A percentile compares a stretch with the other conserved stretches of the same genome.
Evolutionary conservation across 2,113 vertebrate genomes (phyloP).

Genomic region (Strigops habroptila): DNA sequence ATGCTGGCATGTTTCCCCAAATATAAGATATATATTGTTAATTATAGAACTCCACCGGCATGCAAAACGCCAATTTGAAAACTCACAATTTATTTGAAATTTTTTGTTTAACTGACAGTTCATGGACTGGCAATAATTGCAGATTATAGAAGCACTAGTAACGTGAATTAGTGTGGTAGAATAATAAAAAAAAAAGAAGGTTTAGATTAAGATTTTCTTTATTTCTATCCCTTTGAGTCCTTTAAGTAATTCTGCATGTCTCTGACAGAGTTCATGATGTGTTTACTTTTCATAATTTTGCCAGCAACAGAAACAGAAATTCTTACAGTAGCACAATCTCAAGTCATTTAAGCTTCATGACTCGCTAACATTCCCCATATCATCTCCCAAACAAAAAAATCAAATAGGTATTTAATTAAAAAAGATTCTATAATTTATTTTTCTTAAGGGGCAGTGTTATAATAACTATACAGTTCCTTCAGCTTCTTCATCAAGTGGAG

Average conservation of each 20-base stretch:
- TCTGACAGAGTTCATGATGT: background rate
- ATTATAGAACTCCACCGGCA: background rate
- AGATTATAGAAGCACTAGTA: background rate
- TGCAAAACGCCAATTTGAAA: background rate
- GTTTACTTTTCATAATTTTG: slow-evolving; percentile 2
- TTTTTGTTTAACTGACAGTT: background rate
- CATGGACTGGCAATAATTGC: background rate
- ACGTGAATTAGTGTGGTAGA: background rate
- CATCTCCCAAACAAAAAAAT: background rate
- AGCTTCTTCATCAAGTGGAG: background rate
- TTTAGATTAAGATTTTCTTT: background rate
- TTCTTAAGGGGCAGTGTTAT: background rate
- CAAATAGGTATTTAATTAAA: background rate
- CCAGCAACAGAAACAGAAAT: background rate
- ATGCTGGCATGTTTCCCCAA: background rate
- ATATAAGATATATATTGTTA: background rate
- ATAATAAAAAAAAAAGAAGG: background rate
- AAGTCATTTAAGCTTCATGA: background rate
- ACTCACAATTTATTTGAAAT: background rate
- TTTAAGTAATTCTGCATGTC: background rate
- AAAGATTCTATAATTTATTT: background rate
- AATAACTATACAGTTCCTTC: background rate
- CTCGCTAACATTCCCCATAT: background rate
- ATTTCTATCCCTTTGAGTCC: background rate
- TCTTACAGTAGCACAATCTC: background rate